Percentiles rank a stretch among this genome's conserved stretches.
phyloP scores from a whole-genome alignment of 1,140 invertebrate species.

The Neocloeon triangulifer region DNA sequence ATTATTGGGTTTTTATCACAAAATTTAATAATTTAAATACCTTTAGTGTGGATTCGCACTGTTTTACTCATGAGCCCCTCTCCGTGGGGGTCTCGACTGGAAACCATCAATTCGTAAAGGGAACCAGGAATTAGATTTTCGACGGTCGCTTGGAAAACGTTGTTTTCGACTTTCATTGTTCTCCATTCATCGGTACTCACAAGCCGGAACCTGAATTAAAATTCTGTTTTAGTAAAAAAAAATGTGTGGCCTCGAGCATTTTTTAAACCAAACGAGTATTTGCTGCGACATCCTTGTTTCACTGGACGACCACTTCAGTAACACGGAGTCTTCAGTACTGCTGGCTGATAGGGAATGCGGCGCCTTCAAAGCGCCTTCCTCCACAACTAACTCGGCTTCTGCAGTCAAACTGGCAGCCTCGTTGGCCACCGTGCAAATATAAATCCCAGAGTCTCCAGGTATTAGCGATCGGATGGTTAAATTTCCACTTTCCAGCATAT shows the following conservation, averaged over 20 bases:
- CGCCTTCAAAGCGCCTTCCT: constrained; percentile 64
- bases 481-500: constrained; percentile 53
- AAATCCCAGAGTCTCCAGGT: constrained; percentile 72
- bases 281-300: not conserved
- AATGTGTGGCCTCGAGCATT: constrained; percentile 3
- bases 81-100: constrained; percentile 64
- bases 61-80: constrained; percentile 79
- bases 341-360: constrained; percentile 72
- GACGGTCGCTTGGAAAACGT: constrained; percentile 54
- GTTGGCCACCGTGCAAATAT: constrained; percentile 78
- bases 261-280: not conserved
- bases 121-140: constrained; percentile 47
- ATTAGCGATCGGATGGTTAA: constrained; percentile 60
- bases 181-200: constrained; percentile 51
- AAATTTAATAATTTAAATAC: no score
- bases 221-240: no score
- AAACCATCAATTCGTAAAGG: constrained; percentile 76
- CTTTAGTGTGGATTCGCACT: constrained; percentile 48
- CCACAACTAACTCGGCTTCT: constrained; percentile 68
- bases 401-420: constrained; percentile 74
- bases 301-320: constrained; percentile 66
- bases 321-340: constrained; percentile 50
- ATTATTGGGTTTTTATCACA: no score
- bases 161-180: constrained; percentile 40
- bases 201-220: constrained; percentile 29